These are phyloP conservation scores for Leuciscus idus DNA, from an alignment of 2,113 vertebrate genomes.

Conservation along the genomic window DNA sequence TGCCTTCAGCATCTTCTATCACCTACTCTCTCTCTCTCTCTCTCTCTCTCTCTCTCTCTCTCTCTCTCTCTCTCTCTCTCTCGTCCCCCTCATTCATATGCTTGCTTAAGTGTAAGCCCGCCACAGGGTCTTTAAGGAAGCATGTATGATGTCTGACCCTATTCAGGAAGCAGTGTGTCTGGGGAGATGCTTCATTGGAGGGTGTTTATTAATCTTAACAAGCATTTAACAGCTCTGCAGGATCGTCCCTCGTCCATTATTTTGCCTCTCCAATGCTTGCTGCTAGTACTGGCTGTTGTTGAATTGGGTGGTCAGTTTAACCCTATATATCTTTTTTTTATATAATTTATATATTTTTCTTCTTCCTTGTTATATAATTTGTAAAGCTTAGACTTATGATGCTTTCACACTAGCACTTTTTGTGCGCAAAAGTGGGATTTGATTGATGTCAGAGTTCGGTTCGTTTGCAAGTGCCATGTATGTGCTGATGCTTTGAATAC, in stretches of 20 bases:
- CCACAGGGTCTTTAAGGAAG: slow-evolving; percentile 26
- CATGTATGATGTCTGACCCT: slow-evolving; percentile 42
- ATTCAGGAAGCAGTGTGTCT: slow-evolving; percentile 41
- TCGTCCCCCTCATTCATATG: not conserved
- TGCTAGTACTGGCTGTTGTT: slow-evolving; percentile 17
- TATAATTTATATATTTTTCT: not conserved
- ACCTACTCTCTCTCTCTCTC: not conserved
- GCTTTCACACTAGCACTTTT: too few relatives aligned
- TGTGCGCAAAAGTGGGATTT: too few relatives aligned
- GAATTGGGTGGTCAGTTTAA: not conserved
- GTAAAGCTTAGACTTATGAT: not conserved
- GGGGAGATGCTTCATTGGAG: slow-evolving; percentile 52
- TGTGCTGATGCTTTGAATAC: too few relatives aligned
- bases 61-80: not conserved
- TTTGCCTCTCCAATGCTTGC: not conserved
- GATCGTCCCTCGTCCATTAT: not conserved
- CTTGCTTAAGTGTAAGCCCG: not conserved
- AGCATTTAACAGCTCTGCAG: slow-evolving; percentile 31
- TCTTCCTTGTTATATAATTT: not conserved
- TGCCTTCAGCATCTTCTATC: slow-evolving; percentile 16
- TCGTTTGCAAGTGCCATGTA: too few relatives aligned
- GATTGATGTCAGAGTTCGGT: too few relatives aligned
- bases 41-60: not conserved
- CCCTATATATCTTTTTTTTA: not conserved
- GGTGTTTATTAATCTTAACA: slow-evolving; percentile 57